Evolutionary conservation across 1,140 invertebrate species (phyloP), one percentile per base, ranked within the genome.

Genomic region (Dinothrombium tinctorium): DNA sequence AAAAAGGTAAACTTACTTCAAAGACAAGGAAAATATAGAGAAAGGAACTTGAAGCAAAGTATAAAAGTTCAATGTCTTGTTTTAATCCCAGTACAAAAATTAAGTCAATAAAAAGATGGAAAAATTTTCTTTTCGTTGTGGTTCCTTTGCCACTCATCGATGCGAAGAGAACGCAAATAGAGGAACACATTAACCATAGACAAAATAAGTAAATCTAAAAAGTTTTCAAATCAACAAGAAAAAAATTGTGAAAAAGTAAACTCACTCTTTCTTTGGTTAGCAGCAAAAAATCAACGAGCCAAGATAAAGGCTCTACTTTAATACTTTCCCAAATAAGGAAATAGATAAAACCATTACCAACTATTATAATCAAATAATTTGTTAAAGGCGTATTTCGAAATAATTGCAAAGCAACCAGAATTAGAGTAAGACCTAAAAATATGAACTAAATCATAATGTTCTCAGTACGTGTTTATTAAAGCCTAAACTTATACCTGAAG

Each of bases 11-110:
- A 21, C 37, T 51, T 59, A 83, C 74, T 66, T 89, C 82, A 17
- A 82, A 49, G 23, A 74, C 57, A 44, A 76, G 56, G 49, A 84
- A 69, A 4, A 75, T 47, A 36, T 67, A 71, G 11, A 83, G 58
- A 3, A 72, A 65, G 2, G 76, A 55, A 11, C 73, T 73, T 47
- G 73, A 74, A 8, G 76, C 71, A n/a, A 84, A 56, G 50, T 71
- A 74, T 19, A 84, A 61, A 20, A 87, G 58, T 17, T 65, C 55
- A 35, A 70, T 66, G 52, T 82, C 72, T 39, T 63, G 65, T 14
- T 81, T 48, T 9, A 86, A 54, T 1, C 80, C 82, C 2, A 78
- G 73, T 21, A 81, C 48, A 55, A 72, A 87, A 2, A 86, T 77
- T 11, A 71, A 49, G 1, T 78, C 65, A 0, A 76, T 69, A 11